phyloP scores from a whole-genome alignment of 2,113 vertebrate genomes.

The Amphiprion ocellaris region DNA sequence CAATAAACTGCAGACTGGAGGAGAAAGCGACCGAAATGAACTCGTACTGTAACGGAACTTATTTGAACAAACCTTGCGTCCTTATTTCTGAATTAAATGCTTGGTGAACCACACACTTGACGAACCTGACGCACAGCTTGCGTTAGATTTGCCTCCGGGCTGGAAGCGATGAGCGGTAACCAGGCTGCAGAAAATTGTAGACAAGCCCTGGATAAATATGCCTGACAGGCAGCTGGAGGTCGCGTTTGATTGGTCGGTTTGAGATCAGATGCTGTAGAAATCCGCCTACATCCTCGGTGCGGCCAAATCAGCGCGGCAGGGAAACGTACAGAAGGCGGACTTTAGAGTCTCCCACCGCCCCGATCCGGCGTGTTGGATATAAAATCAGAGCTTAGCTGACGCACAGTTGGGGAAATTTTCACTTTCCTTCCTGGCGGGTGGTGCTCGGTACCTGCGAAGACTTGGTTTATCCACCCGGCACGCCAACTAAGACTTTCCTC shows the following conservation, averaged over 20 bases:
- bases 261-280: slow-evolving; percentile 62
- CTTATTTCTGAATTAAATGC: not conserved
- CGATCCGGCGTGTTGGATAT: slow-evolving; percentile 58
- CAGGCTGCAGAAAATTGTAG: slow-evolving; percentile 18
- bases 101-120: not conserved
- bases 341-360: not conserved
- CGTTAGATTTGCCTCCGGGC: slow-evolving; percentile 3
- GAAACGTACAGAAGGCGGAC: not conserved
- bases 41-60: not conserved
- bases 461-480: not conserved
- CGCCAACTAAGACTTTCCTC: slow-evolving; percentile 11
- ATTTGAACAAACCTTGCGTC: not conserved
- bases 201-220: not conserved
- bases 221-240: slow-evolving; percentile 16
- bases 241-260: slow-evolving; percentile 43
- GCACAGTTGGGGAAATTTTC: slow-evolving; percentile 37
- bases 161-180: not conserved
- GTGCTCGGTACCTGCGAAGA: slow-evolving; percentile 15
- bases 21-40: not conserved
- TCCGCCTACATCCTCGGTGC: slow-evolving; percentile 9
- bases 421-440: slow-evolving; percentile 69
- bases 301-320: slow-evolving; percentile 32
- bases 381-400: not conserved
- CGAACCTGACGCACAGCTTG: not conserved
- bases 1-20: not conserved